These are phyloP conservation scores for Ryuthela nishihirai DNA, from an alignment of 2,888 invertebrate genomes.

Conservation along the genomic window DNA sequence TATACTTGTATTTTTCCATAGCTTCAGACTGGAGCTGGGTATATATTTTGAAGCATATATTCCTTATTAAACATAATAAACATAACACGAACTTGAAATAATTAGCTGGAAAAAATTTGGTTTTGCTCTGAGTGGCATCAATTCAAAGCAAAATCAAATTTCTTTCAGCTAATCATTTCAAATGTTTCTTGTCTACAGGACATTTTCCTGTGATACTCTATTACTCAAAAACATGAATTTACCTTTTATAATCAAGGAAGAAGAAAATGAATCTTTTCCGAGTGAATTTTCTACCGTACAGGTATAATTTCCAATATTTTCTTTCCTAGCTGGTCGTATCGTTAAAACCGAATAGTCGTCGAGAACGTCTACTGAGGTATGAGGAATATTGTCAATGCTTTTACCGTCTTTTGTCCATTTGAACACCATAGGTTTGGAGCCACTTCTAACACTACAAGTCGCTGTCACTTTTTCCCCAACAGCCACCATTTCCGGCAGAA, in stretches of 20 bases:
- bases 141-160: no score
- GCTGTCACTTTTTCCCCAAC: constrained; percentile 14
- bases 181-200: no score
- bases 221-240: neutral
- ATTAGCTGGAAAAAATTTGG: no score
- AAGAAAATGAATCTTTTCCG: neutral
- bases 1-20: no score
- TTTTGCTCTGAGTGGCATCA: no score
- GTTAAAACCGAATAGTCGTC: constrained; percentile 10
- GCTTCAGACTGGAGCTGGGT: no score
- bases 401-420: constrained; percentile 31
- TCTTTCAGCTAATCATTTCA: no score
- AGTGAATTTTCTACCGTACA: constrained; percentile 9
- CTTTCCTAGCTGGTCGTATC: constrained; percentile 5
- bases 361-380: constrained; percentile 1
- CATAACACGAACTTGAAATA: neutral
- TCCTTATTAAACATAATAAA: no score
- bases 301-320: constrained; percentile 27
- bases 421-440: constrained; percentile 17
- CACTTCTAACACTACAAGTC: constrained; percentile 25
- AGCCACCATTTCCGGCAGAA: constrained; percentile 13
- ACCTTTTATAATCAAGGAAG: neutral
- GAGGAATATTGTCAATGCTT: constrained; percentile 1
- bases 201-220: no score
- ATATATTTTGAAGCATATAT: no score